A percentile compares a stretch with the other conserved stretches of the same genome.
Evolutionary conservation across 2,888 invertebrate species (phyloP).

Genomic region (Microplitis deprimator): DNA sequence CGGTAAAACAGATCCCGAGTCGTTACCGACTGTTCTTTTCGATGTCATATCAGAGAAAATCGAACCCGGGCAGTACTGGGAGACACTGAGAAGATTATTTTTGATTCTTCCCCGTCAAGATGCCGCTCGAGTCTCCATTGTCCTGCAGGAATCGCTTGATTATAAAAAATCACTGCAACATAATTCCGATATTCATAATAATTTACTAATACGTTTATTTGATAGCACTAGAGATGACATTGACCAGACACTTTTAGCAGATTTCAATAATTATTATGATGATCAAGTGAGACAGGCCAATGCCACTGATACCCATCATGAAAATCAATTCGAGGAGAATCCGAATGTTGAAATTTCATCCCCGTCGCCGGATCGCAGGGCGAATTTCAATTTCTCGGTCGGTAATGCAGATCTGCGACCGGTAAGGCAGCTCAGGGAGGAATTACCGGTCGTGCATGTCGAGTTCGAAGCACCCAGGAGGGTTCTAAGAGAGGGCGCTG

Average conservation of each 20-base stretch:
- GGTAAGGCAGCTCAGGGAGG: background rate
- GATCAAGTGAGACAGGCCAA: background rate
- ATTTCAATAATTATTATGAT: background rate
- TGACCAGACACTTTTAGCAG: background rate
- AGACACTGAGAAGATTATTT: constrained; percentile 52
- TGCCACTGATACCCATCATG: background rate
- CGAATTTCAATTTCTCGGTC: background rate
- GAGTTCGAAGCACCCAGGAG: background rate
- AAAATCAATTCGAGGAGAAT: no score
- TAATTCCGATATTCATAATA: constrained; percentile 49
- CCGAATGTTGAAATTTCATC: background rate
- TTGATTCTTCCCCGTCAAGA: constrained; percentile 36
- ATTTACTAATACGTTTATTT: constrained; percentile 42
- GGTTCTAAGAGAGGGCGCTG: no score
- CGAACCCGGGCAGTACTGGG: constrained; percentile 49
- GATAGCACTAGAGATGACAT: constrained; percentile 9
- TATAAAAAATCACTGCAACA: constrained; percentile 42
- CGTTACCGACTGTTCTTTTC: constrained; percentile 30
- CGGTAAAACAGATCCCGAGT: no score
- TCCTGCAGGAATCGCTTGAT: constrained; percentile 52
- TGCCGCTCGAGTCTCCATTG: constrained; percentile 29
- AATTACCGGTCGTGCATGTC: background rate
- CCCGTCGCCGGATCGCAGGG: background rate
- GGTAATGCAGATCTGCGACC: background rate
- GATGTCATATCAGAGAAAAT: constrained; percentile 32